A percentile compares a stretch with the other conserved stretches of the same genome.
Evolutionary conservation across 2,113 vertebrate species (phyloP).

Genomic region (Pipa parva): DNA sequence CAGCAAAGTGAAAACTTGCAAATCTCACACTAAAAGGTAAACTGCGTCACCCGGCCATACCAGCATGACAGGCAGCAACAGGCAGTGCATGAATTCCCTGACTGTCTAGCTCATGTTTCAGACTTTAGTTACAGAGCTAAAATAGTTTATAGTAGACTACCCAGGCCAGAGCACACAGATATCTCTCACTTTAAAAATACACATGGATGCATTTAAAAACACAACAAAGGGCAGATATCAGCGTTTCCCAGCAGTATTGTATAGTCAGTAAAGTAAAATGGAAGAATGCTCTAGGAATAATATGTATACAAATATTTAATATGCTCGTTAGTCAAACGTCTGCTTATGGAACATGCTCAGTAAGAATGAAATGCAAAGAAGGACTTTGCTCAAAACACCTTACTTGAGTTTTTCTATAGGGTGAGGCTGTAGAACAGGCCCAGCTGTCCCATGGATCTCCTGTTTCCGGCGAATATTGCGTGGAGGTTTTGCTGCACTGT

Average conservation of each 20-base stretch:
- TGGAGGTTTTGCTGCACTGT: conserved; percentile 69
- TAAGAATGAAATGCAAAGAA: not conserved
- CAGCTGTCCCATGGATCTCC: conserved; percentile 64
- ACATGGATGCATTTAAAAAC: not conserved
- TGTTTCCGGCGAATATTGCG: conserved; percentile 66
- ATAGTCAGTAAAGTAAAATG: not conserved
- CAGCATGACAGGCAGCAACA: conserved; percentile 21
- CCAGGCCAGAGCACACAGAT: not conserved
- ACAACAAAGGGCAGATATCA: too few relatives aligned
- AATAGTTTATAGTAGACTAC: conserved; percentile 15
- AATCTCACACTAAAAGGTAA: not conserved
- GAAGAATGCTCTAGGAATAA: not conserved
- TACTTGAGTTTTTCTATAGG: conserved; percentile 60
- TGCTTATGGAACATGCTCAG: not conserved
- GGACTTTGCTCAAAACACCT: conserved; percentile 1
- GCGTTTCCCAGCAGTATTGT: too few relatives aligned
- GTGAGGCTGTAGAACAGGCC: conserved; percentile 50
- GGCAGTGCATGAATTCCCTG: conserved; percentile 5
- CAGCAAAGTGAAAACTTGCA: too few relatives aligned
- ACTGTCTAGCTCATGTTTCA: conserved; percentile 15
- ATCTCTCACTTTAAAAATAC: not conserved
- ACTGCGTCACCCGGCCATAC: conserved; percentile 17
- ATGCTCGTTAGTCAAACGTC: not conserved
- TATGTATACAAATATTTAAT: not conserved
- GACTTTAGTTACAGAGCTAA: conserved; percentile 12